Evolutionary conservation across 2,113 vertebrate genomes (phyloP).

Genomic region (Ondatra zibethicus): DNA sequence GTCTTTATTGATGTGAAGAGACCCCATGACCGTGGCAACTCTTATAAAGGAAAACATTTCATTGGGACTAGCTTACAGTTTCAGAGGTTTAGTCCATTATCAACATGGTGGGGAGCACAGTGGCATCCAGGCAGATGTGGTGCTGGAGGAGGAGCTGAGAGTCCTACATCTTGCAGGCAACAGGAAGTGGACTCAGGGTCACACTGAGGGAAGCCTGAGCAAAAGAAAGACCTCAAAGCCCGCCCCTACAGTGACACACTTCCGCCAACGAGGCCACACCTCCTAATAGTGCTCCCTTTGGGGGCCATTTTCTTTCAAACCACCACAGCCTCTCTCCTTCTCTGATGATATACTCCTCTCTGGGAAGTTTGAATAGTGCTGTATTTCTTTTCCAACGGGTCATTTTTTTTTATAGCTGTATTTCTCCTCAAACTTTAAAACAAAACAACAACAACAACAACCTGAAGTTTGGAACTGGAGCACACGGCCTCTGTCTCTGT

Average conservation of each 20-base stretch:
- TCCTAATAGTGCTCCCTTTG: neutral
- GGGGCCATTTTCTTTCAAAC: neutral
- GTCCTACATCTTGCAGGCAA: neutral
- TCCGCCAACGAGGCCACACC: neutral
- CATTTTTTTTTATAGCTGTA: neutral
- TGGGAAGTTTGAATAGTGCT: neutral
- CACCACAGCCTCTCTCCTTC: neutral
- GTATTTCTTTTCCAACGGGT: constrained; percentile 41
- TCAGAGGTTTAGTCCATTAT: neutral
- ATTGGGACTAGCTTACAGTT: neutral
- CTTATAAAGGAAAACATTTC: neutral
- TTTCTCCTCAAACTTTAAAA: constrained; percentile 19
- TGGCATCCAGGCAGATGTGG: neutral
- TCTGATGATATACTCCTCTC: neutral
- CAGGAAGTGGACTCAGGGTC: neutral
- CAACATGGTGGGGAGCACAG: neutral
- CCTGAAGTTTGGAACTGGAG: constrained; percentile 91
- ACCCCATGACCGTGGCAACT: neutral
- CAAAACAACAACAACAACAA: neutral
- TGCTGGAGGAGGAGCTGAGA: neutral
- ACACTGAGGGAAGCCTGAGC: neutral
- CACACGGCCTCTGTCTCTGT: constrained; percentile 97
- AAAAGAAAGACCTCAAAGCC: neutral
- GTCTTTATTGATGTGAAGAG: neutral
- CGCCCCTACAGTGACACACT: neutral